Percentiles rank a stretch among this genome's conserved stretches.
Conservation (phyloP, 2,888 invertebrate species). For the Resseliella maxima region DNA sequence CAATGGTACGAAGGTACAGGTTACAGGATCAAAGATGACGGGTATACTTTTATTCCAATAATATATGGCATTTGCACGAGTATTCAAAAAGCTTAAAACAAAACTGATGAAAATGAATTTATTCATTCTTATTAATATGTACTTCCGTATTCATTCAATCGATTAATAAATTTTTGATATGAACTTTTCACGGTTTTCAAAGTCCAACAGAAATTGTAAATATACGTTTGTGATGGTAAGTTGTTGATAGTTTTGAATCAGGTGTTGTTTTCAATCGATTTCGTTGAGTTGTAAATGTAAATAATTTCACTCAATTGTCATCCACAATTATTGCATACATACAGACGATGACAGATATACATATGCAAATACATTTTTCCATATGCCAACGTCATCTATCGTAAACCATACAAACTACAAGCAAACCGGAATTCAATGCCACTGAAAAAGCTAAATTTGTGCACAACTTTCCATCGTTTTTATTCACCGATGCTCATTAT, state of each 20-base stretch:
- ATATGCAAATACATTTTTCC: no score
- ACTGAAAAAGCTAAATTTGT: no score
- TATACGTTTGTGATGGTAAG: not conserved
- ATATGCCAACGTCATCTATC: no score
- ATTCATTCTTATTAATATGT: slow-evolving; percentile 5
- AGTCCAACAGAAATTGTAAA: slow-evolving; percentile 13
- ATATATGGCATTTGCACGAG: not conserved
- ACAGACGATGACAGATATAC: no score
- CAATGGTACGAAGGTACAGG: not conserved
- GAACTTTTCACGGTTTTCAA: slow-evolving; percentile 6
- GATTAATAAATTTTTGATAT: not conserved
- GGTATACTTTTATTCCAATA: slow-evolving; percentile 3
- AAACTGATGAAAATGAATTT: slow-evolving; percentile 6
- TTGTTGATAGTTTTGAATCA: not conserved
- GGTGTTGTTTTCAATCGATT: slow-evolving; percentile 13
- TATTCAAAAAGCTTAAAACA: not conserved
- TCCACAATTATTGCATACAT: no score
- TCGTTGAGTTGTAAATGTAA: not conserved
- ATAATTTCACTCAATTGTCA: no score
- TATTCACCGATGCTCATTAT: no score
- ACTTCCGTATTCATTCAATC: not conserved
- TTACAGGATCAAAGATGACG: not conserved
- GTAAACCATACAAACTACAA: no score
- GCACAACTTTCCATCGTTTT: no score
- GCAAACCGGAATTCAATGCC: no score